A percentile compares a stretch with the other conserved stretches of the same genome.
Evolutionary conservation across 2,797 vertebrate species (phyloP).

Genomic region (Myotis vivesi): DNA sequence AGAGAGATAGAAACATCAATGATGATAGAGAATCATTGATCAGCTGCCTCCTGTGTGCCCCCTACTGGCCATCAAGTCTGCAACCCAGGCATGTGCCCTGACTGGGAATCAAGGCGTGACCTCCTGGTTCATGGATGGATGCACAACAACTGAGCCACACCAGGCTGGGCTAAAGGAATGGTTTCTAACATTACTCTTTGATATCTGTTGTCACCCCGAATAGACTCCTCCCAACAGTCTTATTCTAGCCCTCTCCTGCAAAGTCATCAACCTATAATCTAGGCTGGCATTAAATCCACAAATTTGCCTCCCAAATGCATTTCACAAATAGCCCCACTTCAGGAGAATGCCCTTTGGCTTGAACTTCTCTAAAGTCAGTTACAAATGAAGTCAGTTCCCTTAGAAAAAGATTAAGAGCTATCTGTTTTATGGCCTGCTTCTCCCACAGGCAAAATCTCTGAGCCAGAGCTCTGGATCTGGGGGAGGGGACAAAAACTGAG

Average conservation of each 20-base stretch:
- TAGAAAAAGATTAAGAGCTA: not conserved
- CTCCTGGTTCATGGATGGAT: no score
- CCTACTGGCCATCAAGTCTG: no score
- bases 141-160: no score
- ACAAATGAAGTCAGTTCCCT: not conserved
- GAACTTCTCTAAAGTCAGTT: not conserved
- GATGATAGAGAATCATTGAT: no score
- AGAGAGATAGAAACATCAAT: no score
- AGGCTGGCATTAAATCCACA: not conserved
- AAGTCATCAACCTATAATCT: not conserved
- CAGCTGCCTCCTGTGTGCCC: no score
- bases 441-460: not conserved
- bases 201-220: not conserved
- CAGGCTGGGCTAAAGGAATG: not conserved
- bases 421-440: not conserved
- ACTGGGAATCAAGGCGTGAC: no score
- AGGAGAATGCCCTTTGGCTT: not conserved
- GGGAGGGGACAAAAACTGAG: not conserved
- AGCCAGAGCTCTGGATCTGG: not conserved
- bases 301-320: not conserved
- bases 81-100: no score
- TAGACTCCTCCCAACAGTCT: not conserved
- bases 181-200: not conserved
- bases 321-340: not conserved
- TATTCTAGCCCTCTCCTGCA: not conserved